Evolutionary conservation across 2,113 vertebrate genomes (phyloP), one percentile per base, ranked within the genome.

Genomic region (Daboia siamensis): DNA sequence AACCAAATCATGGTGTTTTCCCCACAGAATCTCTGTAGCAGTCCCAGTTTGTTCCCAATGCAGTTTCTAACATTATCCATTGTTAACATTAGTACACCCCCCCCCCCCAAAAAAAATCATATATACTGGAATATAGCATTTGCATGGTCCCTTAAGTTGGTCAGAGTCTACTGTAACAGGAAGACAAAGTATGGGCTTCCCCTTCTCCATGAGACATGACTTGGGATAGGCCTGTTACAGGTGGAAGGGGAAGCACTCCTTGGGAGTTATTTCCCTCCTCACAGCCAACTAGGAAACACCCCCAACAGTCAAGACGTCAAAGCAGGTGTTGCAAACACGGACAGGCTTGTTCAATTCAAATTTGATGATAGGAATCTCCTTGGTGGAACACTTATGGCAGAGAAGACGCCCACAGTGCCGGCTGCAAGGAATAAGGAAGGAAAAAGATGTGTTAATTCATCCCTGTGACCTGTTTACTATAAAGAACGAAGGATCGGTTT

Each of bases 311-410:
- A 99, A 97, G 90, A 99, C 99, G 69, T 99, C 99, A 92, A 99
- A 99, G 98, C 99, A 99, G 97, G 99, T 99, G 98, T 99, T 99
- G 92, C 99, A 99, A 96, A 99, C 99, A 80, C 99, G 97, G 95
- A 99, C 99, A 0, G 99, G 99, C 97, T 99, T 99, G 98, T 99
- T 99, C 97, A 99, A 97, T 94, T 99, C 99, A 95, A 99, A 99
- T 97, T 99, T 99, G 97, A 99, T 99, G 97, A 99, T 99, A 92
- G 99, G 99, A 74, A 99, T 99, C 97, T 99, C 99, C 97, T 99
- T 99, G 96, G 98, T 98, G 74, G 99, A 99, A 97, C 99, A 99
- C 97, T 99, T 99, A 98, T 99, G 98, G 97, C 99, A 99, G 86
- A 99, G 97, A 94, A 99, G 98, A 94, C 99, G 99, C 95, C 99